Evolutionary conservation across 1,140 invertebrate species (phyloP).

Genomic region (Oncopodura yosiiana): DNA sequence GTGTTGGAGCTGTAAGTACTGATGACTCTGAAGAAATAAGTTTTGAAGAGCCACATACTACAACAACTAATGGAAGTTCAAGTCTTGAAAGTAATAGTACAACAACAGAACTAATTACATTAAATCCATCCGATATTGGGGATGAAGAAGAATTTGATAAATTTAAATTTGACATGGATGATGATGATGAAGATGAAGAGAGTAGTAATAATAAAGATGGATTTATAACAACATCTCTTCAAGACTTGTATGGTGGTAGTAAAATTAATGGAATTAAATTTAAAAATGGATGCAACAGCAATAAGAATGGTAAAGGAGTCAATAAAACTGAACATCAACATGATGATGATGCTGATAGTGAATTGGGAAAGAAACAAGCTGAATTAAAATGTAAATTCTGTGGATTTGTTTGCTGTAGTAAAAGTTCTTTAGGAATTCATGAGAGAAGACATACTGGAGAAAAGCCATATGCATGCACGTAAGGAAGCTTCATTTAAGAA

Average conservation of each 20-base stretch:
- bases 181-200: background rate
- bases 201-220: background rate
- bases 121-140: too few species aligned
- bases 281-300: background rate
- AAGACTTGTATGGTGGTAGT: background rate
- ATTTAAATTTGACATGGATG: slow-evolving; percentile 1
- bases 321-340: background rate
- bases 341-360: background rate
- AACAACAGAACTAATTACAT: too few species aligned
- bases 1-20: too few species aligned
- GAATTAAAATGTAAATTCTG: slow-evolving; percentile 25
- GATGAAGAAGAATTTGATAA: background rate
- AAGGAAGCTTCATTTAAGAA: background rate
- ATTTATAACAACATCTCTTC: background rate
- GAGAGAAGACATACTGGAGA: slow-evolving; percentile 22
- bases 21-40: too few species aligned
- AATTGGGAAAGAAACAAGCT: background rate
- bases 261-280: background rate
- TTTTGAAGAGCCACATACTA: too few species aligned
- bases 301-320: background rate
- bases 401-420: slow-evolving; percentile 24
- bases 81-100: too few species aligned
- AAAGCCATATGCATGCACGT: slow-evolving; percentile 20
- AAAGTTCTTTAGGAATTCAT: slow-evolving; percentile 17
- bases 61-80: too few species aligned